A percentile compares a stretch with the other conserved stretches of the same genome.
phyloP scores from a whole-genome alignment of 2,113 vertebrate genomes.

The Formicarius rufipectus region DNA sequence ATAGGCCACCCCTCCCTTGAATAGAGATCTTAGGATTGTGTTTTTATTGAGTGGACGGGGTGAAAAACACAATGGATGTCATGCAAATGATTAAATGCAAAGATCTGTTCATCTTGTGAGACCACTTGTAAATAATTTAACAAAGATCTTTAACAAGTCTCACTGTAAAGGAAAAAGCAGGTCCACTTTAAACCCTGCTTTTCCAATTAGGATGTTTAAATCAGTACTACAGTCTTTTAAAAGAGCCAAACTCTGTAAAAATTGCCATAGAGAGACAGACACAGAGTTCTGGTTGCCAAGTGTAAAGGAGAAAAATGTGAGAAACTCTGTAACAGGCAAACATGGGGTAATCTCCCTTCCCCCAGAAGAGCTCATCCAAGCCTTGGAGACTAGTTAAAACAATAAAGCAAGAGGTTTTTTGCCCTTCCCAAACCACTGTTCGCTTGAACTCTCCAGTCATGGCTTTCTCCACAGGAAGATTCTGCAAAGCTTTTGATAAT shows the following conservation, averaged over 20 bases:
- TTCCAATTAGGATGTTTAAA: neutral
- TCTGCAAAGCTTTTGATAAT: neutral
- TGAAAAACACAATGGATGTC: neutral
- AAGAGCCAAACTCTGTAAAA: neutral
- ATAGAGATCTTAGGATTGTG: neutral
- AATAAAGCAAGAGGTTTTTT: neutral
- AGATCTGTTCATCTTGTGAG: neutral
- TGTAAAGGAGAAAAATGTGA: constrained; percentile 8
- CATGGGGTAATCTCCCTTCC: neutral
- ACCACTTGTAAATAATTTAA: constrained; percentile 3
- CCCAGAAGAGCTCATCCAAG: neutral
- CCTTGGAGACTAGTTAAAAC: neutral
- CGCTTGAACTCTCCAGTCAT: neutral
- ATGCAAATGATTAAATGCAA: neutral
- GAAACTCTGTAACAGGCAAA: neutral
- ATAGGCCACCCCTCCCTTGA: neutral
- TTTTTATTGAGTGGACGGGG: neutral
- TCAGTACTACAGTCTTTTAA: neutral
- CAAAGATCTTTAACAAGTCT: neutral
- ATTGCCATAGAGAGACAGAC: neutral
- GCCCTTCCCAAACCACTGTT: neutral
- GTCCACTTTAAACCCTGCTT: neutral
- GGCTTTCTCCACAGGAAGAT: neutral
- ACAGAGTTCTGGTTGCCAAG: neutral
- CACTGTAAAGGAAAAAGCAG: neutral